A percentile compares a stretch with the other conserved stretches of the same genome.
Evolutionary conservation across 2,888 invertebrate genomes (phyloP).

Genomic region (Caenorhabditis plicata): DNA sequence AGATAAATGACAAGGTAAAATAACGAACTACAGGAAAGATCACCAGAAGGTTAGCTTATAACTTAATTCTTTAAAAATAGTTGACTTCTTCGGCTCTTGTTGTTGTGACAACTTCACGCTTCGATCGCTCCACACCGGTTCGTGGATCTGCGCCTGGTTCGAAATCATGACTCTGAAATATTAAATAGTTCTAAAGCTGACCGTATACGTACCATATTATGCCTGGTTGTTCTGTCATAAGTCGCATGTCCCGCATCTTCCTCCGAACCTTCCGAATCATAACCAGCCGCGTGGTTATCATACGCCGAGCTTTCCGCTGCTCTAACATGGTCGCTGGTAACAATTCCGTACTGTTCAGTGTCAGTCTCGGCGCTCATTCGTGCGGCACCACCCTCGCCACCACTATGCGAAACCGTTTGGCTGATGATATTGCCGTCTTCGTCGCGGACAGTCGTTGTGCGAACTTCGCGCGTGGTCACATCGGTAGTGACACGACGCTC

Average conservation of each 20-base stretch:
- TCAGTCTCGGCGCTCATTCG: conserved; percentile 32
- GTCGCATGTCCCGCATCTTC: conserved; percentile 43
- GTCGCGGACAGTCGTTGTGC: conserved; percentile 48
- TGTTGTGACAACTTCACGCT: conserved; percentile 47
- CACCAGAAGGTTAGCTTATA: neutral
- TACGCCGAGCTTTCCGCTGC: conserved; percentile 32
- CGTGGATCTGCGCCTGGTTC: conserved; percentile 47
- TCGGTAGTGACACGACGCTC: conserved; percentile 63
- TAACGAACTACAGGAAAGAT: no score
- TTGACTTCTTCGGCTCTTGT: conserved; percentile 52
- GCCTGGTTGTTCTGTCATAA: conserved; percentile 38
- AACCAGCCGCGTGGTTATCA: conserved; percentile 32
- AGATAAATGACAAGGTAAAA: neutral
- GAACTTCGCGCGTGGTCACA: conserved; percentile 53
- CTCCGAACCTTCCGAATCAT: conserved; percentile 34
- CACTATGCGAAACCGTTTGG: conserved; percentile 21
- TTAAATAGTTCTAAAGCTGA: neutral
- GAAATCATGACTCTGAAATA: conserved; percentile 49
- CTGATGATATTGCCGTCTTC: conserved; percentile 48
- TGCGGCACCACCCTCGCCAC: conserved; percentile 1
- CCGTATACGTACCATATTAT: conserved; percentile 16
- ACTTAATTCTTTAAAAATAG: conserved; percentile 39
- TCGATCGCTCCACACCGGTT: conserved; percentile 44
- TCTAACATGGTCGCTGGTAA: conserved; percentile 45
- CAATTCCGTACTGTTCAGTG: conserved; percentile 50